Conservation (phyloP, 1,140 invertebrate genomes). For the Sesamia nonagrioides region DNA sequence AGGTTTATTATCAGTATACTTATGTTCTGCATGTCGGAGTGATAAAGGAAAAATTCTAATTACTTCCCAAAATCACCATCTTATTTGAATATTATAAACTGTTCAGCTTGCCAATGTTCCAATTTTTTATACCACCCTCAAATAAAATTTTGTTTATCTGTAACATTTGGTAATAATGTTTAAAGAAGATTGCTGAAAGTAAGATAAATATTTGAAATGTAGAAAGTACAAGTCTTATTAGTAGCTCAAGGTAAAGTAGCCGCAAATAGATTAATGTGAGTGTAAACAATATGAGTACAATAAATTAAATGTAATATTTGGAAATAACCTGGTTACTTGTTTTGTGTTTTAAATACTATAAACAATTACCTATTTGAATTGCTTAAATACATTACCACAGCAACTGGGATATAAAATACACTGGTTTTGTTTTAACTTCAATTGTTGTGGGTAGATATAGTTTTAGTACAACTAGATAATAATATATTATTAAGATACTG, state of each 20-base stretch:
- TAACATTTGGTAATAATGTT: not conserved
- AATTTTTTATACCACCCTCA: slow-evolving; percentile 8
- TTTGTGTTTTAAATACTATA: too few relatives aligned
- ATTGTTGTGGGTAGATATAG: not conserved
- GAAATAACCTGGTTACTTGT: too few relatives aligned
- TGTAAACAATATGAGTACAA: not conserved
- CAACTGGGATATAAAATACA: not conserved
- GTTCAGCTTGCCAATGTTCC: not conserved
- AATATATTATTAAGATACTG: too few relatives aligned
- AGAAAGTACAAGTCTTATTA: not conserved
- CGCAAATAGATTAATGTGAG: not conserved
- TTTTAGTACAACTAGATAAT: too few relatives aligned
- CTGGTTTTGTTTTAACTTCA: not conserved
- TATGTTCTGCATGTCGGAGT: not conserved
- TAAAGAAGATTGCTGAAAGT: not conserved
- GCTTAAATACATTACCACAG: too few relatives aligned
- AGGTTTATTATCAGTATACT: not conserved
- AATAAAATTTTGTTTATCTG: not conserved
- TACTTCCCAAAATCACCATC: not conserved
- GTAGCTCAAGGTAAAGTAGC: not conserved
- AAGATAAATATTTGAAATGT: not conserved
- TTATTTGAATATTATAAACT: not conserved
- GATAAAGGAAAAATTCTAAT: not conserved
- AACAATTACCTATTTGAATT: not conserved
- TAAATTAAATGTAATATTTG: too few relatives aligned